Percentiles rank a stretch among this genome's conserved stretches.
Conservation (phyloP, 1,140 invertebrate genomes). For the Paraescarpia echinospica region DNA sequence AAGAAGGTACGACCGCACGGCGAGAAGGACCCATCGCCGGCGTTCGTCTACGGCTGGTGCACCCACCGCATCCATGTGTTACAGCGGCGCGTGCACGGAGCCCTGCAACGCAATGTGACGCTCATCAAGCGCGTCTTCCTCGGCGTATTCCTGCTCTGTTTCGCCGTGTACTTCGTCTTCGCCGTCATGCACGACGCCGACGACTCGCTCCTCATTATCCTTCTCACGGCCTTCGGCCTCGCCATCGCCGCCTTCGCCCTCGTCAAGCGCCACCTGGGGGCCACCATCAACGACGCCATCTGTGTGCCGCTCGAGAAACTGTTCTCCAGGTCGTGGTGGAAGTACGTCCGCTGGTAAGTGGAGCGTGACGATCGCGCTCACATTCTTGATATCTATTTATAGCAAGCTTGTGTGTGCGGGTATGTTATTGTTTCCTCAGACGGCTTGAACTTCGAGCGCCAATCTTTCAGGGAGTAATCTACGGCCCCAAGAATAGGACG, state of each 20-base stretch:
- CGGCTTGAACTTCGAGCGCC: no score
- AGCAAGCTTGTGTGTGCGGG: no score
- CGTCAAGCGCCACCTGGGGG: slow-evolving; percentile 17
- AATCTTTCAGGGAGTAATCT: no score
- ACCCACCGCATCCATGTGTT: slow-evolving; percentile 17
- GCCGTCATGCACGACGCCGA: slow-evolving; percentile 18
- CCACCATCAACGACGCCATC: slow-evolving; percentile 8
- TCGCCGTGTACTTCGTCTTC: slow-evolving; percentile 24
- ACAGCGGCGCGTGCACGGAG: slow-evolving; percentile 19
- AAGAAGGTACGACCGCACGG: background rate
- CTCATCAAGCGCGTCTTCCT: slow-evolving; percentile 13
- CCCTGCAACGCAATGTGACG: background rate
- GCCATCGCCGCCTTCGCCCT: background rate
- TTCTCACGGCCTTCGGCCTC: slow-evolving; percentile 21
- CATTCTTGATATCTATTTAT: no score
- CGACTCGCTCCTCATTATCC: slow-evolving; percentile 19
- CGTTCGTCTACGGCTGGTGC: slow-evolving; percentile 11
- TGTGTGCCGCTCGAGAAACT: slow-evolving; percentile 21
- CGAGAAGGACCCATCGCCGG: background rate
- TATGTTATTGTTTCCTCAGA: no score
- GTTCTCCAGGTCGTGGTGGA: background rate
- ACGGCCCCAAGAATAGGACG: no score
- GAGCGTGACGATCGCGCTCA: background rate
- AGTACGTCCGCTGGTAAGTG: slow-evolving; percentile 21
- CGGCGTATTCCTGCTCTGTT: slow-evolving; percentile 18